These are phyloP conservation scores for Drosophila vallismaia DNA, from an alignment of 2,888 invertebrate genomes.

Conservation along the genomic window DNA sequence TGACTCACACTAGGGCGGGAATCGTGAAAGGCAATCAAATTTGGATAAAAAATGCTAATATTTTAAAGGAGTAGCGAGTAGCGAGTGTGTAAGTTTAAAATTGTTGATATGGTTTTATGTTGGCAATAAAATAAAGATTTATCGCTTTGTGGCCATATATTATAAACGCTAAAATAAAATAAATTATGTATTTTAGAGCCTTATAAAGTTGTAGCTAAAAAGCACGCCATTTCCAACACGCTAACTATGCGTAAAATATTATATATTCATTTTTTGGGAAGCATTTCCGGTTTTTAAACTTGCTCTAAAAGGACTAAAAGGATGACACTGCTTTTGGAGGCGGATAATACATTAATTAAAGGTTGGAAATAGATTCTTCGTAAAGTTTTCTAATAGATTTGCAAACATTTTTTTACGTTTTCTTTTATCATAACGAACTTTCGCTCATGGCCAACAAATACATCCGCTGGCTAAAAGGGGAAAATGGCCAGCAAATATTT, in stretches of 20 bases:
- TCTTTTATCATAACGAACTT: constrained; percentile 1
- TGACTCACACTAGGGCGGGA: background rate
- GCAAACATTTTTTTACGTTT: constrained; percentile 51
- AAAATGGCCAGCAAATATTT: constrained; percentile 28
- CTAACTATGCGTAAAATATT: too few relatives aligned
- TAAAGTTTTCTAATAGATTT: constrained; percentile 58
- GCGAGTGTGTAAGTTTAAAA: too few relatives aligned
- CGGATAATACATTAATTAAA: constrained; percentile 58
- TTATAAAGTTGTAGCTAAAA: background rate
- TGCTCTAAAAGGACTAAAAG: too few relatives aligned
- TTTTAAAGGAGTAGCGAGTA: too few relatives aligned
- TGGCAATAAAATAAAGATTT: background rate
- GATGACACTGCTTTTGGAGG: background rate
- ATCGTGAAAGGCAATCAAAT: too few relatives aligned
- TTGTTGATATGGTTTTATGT: background rate
- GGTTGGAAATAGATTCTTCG: too few relatives aligned
- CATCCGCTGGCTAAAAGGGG: background rate
- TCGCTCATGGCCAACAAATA: background rate
- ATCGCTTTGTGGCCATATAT: background rate
- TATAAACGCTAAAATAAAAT: background rate
- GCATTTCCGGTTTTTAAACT: too few relatives aligned
- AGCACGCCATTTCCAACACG: background rate
- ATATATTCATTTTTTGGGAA: too few relatives aligned
- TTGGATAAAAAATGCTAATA: too few relatives aligned
- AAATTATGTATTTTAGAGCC: background rate